Evolutionary conservation across 2,113 vertebrate genomes (phyloP), one percentile per base, ranked within the genome.

Genomic region (Epinephelus lanceolatus): DNA sequence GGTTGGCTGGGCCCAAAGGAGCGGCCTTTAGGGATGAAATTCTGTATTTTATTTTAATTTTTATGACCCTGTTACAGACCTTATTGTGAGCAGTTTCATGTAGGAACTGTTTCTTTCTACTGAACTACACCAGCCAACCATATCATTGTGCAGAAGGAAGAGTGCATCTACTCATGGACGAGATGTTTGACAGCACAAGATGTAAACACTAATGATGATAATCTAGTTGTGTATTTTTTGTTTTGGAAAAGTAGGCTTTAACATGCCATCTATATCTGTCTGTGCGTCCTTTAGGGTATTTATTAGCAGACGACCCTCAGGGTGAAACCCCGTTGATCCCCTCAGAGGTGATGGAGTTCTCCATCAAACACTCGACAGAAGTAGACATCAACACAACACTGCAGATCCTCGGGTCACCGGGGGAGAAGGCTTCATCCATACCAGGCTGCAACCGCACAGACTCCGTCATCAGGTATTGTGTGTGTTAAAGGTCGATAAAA

Each of bases 301-400:
- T 99, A 93, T 96, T 99, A 93, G 98, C 98, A 94, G 97, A 99
- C 94, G 98, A 99, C 95, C 97, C 97, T 96, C 98, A 99, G 97
- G 97, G 98, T 81, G 98, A 99, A 95, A 99, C 98, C 80, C 98
- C 98, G 5, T 84, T 99, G 94, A 99, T 99, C 95, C 98, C 98
- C 93, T 96, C 97, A 42, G 98, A 99, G 95, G 96, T 99, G 93
- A 99, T 99, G 98, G 98, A 98, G 94, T 98, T 98, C 93, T 99
- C 98, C 89, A 99, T 99, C 94, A 98, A 98, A 92, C 97, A 99
- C 95, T 97, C 98, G 68, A 95, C 97, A 83, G 98, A 99, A 89
- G 98, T 99, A 92, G 98, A 99, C 94, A 99, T 99, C 94, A 99
- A 99, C 95, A 98, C 97, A 69, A 99, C 98, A 45, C 96, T 99